Evolutionary conservation across 2,888 invertebrate species (phyloP), one percentile per base, ranked within the genome.

Genomic region (Philaethria dido): DNA sequence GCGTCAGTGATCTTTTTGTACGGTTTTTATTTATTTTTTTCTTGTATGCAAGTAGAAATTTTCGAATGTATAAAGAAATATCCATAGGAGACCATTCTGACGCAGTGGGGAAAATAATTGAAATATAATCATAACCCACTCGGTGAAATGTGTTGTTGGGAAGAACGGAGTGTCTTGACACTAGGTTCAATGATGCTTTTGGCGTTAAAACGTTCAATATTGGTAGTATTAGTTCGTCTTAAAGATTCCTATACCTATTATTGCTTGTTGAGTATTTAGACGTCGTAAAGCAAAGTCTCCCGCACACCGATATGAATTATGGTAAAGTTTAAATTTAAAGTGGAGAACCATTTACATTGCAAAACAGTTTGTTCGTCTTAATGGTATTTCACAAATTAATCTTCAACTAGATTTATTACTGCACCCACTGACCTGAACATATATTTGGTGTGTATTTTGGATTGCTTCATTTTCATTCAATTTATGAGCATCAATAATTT

Each of bases 291-390:
- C 22, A n/a, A 39, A 22, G n/a, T n/a, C 8, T 39, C 36, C 39
- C 39, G 22, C 55, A 22, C 9, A 22, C 22, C 22, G n/a, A 22
- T 22, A 9, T 39, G 8, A 57, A 22, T 22, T 39, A 9, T 36
- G n/a, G 9, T n/a, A 22, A 42, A 20, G 13, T 42, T 57, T 22
- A 57, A 57, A 57, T 42, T 20, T 22, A 29, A 60, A 60, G n/a
- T 44, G 22, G 14, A 33, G n/a, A n/a, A n/a, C n/a, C 25, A 44
- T 44, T 59, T 59, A n/a, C 59, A 60, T 45, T 60, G 45, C 60
- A 60, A 44, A 60, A 47, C 29, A 29, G 60, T 60, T 60, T 14
- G 25, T 29, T 16, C 16, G 13, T 44, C 18, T 57, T 60, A 60
- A 29, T 18, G 45, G 8, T 29, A 29, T 22, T 47, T 33, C 57